A percentile compares a stretch with the other conserved stretches of the same genome.
Evolutionary conservation across 2,797 vertebrate genomes (phyloP).

Genomic region (Prionace glauca): DNA sequence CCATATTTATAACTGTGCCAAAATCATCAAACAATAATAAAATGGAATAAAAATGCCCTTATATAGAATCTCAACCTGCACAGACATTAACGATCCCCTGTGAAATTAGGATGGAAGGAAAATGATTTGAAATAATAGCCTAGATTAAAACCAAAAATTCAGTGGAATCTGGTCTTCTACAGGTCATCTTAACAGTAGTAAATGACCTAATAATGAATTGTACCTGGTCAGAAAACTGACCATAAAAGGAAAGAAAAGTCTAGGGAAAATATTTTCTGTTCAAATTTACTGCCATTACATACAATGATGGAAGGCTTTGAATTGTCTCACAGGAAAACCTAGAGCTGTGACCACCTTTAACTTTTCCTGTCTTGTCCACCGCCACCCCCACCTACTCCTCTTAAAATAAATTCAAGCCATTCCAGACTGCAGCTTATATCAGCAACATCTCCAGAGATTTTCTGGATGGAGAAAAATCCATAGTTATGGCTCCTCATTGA

Average conservation of each 20-base stretch:
- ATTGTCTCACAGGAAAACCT: background rate
- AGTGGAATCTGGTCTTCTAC: background rate
- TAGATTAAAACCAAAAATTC: background rate
- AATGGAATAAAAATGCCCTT: background rate
- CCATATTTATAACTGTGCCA: background rate
- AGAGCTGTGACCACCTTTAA: background rate
- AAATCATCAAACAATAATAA: background rate
- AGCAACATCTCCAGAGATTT: background rate
- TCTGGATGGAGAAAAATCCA: background rate
- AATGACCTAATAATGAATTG: background rate
- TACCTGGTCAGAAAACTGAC: background rate
- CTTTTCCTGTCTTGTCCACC: no score
- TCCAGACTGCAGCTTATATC: background rate
- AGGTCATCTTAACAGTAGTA: slow-evolving; percentile 15
- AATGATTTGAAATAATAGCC: background rate
- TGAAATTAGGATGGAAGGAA: slow-evolving; percentile 2
- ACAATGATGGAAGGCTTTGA: background rate
- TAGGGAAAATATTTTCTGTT: background rate
- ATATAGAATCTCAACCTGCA: background rate
- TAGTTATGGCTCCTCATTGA: background rate
- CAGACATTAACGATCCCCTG: background rate
- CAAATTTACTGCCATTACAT: background rate
- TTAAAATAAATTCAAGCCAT: background rate
- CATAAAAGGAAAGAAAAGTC: background rate
- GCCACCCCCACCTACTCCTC: background rate